Evolutionary conservation across 2,888 invertebrate genomes (phyloP), one percentile per base, ranked within the genome.

Genomic region (Hemistola chrysoprasaria): DNA sequence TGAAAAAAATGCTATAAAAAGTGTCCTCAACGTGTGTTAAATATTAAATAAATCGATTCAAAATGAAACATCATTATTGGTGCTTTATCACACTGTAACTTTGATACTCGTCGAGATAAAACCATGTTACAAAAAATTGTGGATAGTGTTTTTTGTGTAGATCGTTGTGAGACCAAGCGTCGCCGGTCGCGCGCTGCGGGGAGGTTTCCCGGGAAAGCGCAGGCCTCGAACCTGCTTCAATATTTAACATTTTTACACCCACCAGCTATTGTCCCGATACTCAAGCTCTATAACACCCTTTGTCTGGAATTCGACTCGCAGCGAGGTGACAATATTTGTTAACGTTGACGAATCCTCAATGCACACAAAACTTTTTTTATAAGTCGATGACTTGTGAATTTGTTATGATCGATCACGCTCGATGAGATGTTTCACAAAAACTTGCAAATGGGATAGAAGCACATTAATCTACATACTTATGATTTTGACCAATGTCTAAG

Each of bases 321-420:
- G 67, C 65, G 75, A 81, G 81, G 85, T 83, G 88, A 87, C 88
- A 87, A 85, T 87, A 81, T 85, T 84, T 80, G 81, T 80, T 78
- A 71, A 71, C 75, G 65, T 84, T 81, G 77, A 79, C 78, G 75
- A 74, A 75, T 79, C 68, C 63, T 76, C 74, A 69, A 79, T 61
- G 64, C 69, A 72, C 65, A 86, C 85, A 85, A 84, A 82, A 66
- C 50, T 57, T 78, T 84, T 84, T 84, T 85, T 82, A 77, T 81
- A 65, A 80, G 66, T 62, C 82, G 88, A 88, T 88, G 88, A 88
- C 88, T 88, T 79, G 88, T 87, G 87, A 88, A 87, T 86, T 87
- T 86, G 80, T 79, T 77, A 67, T 86, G 88, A 88, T 88, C 69
- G 88, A 88, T 87, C 61, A 74, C 37, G 66, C 67, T 74, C 67